A percentile compares a stretch with the other conserved stretches of the same genome.
These are phyloP conservation scores for Acanthurus leucopareius DNA, from an alignment of 2,797 vertebrate genomes.

Conservation along the genomic window DNA sequence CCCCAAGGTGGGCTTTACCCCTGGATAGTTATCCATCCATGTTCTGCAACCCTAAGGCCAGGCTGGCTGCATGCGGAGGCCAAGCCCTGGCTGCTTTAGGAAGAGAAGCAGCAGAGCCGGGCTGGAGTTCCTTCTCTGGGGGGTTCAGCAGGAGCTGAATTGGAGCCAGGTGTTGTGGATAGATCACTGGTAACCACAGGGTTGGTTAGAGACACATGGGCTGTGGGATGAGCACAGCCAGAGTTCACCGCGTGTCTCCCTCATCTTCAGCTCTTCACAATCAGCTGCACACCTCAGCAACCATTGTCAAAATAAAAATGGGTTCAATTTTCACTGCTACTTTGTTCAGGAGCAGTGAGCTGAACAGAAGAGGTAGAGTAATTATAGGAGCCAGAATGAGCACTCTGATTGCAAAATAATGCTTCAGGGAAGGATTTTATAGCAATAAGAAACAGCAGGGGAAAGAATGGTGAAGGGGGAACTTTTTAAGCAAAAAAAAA, in stretches of 20 bases:
- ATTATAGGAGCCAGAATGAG: conserved; percentile 72
- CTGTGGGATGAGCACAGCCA: conserved; percentile 56
- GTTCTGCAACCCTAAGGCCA: conserved; percentile 59
- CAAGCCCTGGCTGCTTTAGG: conserved; percentile 50
- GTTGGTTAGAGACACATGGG: conserved; percentile 46
- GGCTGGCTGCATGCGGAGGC: conserved; percentile 55
- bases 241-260: conserved; percentile 35
- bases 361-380: conserved; percentile 70
- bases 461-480: background rate
- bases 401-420: conserved; percentile 73
- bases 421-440: conserved; percentile 58
- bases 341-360: conserved; percentile 72
- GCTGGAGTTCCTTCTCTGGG: conserved; percentile 56
- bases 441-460: conserved; percentile 51
- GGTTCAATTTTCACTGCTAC: conserved; percentile 63
- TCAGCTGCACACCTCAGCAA: conserved; percentile 66
- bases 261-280: conserved; percentile 47
- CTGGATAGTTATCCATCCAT: conserved; percentile 74
- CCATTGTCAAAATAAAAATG: conserved; percentile 68
- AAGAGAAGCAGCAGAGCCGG: conserved; percentile 46
- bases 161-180: conserved; percentile 71
- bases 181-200: conserved; percentile 74
- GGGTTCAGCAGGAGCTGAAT: conserved; percentile 56
- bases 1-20: conserved; percentile 80
- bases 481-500: conserved; percentile 11